Percentiles rank a stretch among this genome's conserved stretches.
phyloP scores from a whole-genome alignment of 2,113 vertebrate species.

The Etheostoma cragini region DNA sequence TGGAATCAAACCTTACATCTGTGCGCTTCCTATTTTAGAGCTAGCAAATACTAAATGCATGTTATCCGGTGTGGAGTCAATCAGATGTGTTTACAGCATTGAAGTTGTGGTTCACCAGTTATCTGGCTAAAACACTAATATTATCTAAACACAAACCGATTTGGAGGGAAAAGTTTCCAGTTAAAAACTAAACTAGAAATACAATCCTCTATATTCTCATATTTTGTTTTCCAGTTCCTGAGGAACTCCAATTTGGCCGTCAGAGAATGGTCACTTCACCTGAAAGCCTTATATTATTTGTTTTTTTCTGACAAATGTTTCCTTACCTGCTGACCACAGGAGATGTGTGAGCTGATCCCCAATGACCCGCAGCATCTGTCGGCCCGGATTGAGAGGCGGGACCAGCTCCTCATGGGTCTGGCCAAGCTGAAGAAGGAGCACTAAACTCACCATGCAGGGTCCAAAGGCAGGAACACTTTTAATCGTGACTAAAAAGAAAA shows the following conservation, averaged over 20 bases:
- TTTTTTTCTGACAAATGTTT: not conserved
- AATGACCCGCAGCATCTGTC: slow-evolving; percentile 84
- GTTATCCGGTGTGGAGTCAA: not conserved
- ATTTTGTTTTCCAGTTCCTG: too few species aligned
- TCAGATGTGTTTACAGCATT: not conserved
- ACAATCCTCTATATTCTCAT: not conserved
- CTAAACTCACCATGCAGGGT: not conserved
- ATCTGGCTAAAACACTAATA: too few species aligned
- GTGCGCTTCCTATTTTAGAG: not conserved
- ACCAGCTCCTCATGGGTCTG: slow-evolving; percentile 88
- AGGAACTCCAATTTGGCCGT: not conserved
- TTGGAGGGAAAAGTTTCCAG: not conserved
- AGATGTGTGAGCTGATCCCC: slow-evolving; percentile 87
- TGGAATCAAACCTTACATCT: not conserved
- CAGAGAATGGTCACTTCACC: not conserved
- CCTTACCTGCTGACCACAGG: slow-evolving; percentile 78
- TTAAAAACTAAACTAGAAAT: not conserved
- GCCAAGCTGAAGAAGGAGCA: slow-evolving; percentile 87
- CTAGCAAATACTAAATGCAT: not conserved
- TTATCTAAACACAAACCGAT: not conserved
- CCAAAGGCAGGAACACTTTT: not conserved
- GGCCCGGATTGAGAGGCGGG: slow-evolving; percentile 88
- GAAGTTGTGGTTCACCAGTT: too few species aligned
- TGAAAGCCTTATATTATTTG: not conserved
- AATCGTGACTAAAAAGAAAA: not conserved